These are phyloP conservation scores for Phaonia tiefii DNA, from an alignment of 2,888 invertebrate genomes.

Conservation along the genomic window DNA sequence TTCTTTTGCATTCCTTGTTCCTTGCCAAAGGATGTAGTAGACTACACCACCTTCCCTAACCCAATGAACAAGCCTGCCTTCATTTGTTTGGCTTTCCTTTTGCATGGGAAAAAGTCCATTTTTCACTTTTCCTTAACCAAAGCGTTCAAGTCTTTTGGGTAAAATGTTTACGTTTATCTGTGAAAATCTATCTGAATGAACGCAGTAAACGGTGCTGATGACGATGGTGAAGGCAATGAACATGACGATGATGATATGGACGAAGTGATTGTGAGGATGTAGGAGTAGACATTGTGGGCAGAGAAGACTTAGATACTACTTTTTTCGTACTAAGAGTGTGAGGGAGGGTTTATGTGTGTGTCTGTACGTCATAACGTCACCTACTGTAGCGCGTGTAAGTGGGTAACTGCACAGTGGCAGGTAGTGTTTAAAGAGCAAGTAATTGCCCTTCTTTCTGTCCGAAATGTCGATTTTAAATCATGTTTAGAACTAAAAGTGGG, in stretches of 20 bases:
- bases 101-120: too few species aligned
- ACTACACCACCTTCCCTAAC: not conserved
- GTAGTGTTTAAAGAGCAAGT: not conserved
- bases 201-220: conserved; percentile 1
- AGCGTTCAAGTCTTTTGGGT: conserved; percentile 23
- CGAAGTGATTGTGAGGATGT: not conserved
- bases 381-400: not conserved
- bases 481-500: too few species aligned
- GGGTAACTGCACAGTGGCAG: conserved; percentile 9
- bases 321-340: not conserved
- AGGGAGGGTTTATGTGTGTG: conserved; percentile 5
- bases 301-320: conserved; percentile 10
- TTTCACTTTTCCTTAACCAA: too few species aligned
- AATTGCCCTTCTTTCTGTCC: too few species aligned
- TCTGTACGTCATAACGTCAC: not conserved
- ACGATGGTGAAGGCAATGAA: not conserved
- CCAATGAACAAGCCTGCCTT: not conserved
- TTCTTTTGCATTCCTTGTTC: too few species aligned
- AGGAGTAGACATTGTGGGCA: not conserved
- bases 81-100: too few species aligned
- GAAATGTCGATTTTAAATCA: too few species aligned
- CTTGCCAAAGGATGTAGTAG: conserved; percentile 6
- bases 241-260: not conserved
- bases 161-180: conserved; percentile 63
- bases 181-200: conserved; percentile 43